phyloP scores from a whole-genome alignment of 2,888 invertebrate species.

The Papilio protenor region DNA sequence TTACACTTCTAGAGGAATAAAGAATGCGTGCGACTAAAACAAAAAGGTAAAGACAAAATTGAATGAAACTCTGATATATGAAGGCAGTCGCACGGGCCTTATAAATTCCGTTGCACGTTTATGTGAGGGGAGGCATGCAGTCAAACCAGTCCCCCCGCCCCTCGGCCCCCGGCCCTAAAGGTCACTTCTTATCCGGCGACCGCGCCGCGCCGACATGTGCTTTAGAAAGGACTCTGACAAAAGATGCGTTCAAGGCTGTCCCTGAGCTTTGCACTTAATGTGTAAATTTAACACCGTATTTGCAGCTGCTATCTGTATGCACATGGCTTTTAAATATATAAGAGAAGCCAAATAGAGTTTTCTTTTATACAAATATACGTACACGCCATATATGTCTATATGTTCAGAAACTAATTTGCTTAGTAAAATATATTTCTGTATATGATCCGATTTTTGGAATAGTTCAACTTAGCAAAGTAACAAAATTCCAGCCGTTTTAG shows the following conservation, averaged over 20 bases:
- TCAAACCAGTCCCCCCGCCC: constrained; percentile 72
- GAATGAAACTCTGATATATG: constrained; percentile 57
- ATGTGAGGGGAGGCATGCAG: constrained; percentile 69
- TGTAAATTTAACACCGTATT: constrained; percentile 21
- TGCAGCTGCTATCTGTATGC: constrained; percentile 11
- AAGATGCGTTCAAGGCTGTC: constrained; percentile 42
- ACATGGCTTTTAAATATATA: not conserved
- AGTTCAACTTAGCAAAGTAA: not conserved
- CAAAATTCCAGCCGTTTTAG: not conserved
- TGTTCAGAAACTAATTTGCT: not conserved
- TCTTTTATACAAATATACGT: not conserved
- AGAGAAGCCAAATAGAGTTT: not conserved
- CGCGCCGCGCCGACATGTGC: constrained; percentile 54
- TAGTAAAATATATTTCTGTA: not conserved
- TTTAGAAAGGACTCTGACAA: constrained; percentile 41
- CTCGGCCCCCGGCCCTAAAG: constrained; percentile 75
- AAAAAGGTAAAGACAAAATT: constrained; percentile 48
- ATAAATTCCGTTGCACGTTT: constrained; percentile 63
- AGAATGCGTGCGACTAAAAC: constrained; percentile 43
- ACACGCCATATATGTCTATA: not conserved
- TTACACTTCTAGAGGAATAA: not conserved
- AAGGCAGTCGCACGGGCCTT: constrained; percentile 56
- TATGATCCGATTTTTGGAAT: not conserved
- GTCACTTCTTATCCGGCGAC: constrained; percentile 76
- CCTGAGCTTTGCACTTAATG: constrained; percentile 18